These are phyloP conservation scores for Pseudomugil gertrudae DNA, from an alignment of 2,797 vertebrate genomes.

Conservation along the genomic window DNA sequence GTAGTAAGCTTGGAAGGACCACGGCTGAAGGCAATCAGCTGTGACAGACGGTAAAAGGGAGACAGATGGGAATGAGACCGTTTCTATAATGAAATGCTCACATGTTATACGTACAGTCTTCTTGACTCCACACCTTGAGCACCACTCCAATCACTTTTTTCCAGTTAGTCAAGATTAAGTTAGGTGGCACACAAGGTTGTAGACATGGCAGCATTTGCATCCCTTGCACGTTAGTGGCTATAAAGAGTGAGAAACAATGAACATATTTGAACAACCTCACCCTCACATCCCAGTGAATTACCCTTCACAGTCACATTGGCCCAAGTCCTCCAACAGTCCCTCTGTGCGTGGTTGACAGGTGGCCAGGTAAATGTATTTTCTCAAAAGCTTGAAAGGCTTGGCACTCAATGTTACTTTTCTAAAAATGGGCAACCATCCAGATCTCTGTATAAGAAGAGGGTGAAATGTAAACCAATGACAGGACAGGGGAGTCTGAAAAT, in stretches of 20 bases:
- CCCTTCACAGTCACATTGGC: slow-evolving; percentile 70
- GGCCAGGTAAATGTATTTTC: slow-evolving; percentile 60
- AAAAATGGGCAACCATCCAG: slow-evolving; percentile 55
- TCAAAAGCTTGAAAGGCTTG: slow-evolving; percentile 50
- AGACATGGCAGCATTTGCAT: slow-evolving; percentile 54
- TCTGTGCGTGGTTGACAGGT: slow-evolving; percentile 50
- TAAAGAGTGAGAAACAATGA: slow-evolving; percentile 47
- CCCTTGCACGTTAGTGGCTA: slow-evolving; percentile 38
- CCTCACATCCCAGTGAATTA: slow-evolving; percentile 62
- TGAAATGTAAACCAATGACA: slow-evolving; percentile 39
- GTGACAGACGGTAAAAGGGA: slow-evolving; percentile 48
- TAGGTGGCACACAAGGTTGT: slow-evolving; percentile 54
- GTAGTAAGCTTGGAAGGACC: slow-evolving; percentile 44
- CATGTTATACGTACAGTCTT: slow-evolving; percentile 20
- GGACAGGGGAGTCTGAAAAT: slow-evolving; percentile 12
- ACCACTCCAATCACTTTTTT: slow-evolving; percentile 63
- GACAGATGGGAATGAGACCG: slow-evolving; percentile 14
- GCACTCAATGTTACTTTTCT: slow-evolving; percentile 46
- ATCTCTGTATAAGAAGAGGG: slow-evolving; percentile 46
- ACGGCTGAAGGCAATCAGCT: slow-evolving; percentile 56
- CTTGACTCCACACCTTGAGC: slow-evolving; percentile 45
- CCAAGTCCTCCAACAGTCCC: slow-evolving; percentile 17
- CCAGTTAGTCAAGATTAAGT: slow-evolving; percentile 55
- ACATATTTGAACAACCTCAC: slow-evolving; percentile 45
- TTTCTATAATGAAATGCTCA: slow-evolving; percentile 52